phyloP scores from a whole-genome alignment of 2,797 vertebrate genomes.

The Taenioides sp. region DNA sequence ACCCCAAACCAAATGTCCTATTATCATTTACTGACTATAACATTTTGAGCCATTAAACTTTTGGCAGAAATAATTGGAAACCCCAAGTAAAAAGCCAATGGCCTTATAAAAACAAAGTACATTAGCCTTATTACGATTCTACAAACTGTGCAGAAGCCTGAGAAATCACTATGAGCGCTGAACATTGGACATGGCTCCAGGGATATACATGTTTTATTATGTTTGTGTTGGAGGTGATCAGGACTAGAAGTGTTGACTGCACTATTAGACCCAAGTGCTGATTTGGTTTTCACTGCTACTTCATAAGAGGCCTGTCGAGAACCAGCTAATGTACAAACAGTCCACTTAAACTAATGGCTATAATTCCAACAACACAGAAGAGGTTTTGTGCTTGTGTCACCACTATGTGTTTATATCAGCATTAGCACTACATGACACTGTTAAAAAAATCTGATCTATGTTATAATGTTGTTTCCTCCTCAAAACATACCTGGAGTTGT shows the following conservation, averaged over 20 bases:
- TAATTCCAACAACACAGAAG: no score
- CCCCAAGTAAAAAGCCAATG: background rate
- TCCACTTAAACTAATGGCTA: background rate
- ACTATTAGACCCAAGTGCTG: constrained; percentile 42
- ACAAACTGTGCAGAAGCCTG: background rate
- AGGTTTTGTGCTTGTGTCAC: no score
- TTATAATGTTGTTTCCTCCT: no score
- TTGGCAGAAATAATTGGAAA: background rate
- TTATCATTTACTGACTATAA: background rate
- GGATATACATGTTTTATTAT: constrained; percentile 41
- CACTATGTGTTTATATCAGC: no score
- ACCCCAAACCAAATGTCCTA: background rate
- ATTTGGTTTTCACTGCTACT: constrained; percentile 33
- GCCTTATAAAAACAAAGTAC: background rate
- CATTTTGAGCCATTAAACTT: background rate
- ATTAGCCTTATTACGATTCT: background rate
- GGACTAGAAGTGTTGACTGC: constrained; percentile 30
- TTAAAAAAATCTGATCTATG: no score
- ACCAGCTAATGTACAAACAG: constrained; percentile 30
- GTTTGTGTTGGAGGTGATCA: constrained; percentile 39
- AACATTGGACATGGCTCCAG: constrained; percentile 15
- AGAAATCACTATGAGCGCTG: constrained; percentile 8
- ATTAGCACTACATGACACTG: no score
- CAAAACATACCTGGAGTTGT: no score
- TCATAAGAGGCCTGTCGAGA: constrained; percentile 20